phyloP scores from a whole-genome alignment of 2,797 vertebrate genomes.

The Galaxias olidus region DNA sequence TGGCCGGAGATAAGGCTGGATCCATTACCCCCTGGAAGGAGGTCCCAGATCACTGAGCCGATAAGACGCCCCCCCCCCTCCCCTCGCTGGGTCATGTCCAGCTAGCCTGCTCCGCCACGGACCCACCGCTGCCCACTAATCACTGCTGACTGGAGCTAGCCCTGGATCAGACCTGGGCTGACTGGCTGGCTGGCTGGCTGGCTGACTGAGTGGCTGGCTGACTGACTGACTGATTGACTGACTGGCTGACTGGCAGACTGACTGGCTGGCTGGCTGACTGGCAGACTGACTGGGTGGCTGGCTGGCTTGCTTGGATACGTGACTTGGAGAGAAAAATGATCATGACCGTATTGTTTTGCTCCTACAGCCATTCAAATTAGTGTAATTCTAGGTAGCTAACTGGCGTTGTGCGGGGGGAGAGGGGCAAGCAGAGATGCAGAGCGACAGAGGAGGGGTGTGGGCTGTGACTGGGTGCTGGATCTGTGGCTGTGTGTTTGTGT shows the following conservation, averaged over 20 bases:
- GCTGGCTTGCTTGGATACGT: neutral
- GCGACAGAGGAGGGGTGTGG: conserved; percentile 16
- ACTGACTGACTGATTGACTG: conserved; percentile 11
- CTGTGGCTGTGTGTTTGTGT: conserved; percentile 57
- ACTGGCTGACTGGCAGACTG: conserved; percentile 16
- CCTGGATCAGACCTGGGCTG: conserved; percentile 19
- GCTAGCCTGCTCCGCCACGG: conserved; percentile 26
- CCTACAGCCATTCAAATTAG: too few species aligned
- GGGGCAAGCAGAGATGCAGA: conserved; percentile 24
- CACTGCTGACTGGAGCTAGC: too few species aligned
- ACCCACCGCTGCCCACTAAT: too few species aligned
- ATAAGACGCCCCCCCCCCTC: conserved; percentile 67
- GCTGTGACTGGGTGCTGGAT: conserved; percentile 41
- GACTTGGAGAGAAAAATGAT: too few species aligned
- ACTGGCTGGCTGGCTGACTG: neutral
- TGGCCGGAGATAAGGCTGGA: conserved; percentile 74
- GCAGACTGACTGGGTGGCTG: conserved; percentile 11
- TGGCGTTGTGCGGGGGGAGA: conserved; percentile 2
- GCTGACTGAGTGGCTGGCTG: too few species aligned
- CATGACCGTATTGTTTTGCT: too few species aligned
- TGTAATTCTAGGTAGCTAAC: too few species aligned
- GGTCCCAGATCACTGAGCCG: conserved; percentile 66
- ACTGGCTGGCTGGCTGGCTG: conserved; percentile 2
- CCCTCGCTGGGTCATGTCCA: conserved; percentile 66
- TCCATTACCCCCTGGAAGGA: conserved; percentile 75